Evolutionary conservation across 2,797 vertebrate species (phyloP), one percentile per base, ranked within the genome.

Genomic region (Babyrousa celebensis): DNA sequence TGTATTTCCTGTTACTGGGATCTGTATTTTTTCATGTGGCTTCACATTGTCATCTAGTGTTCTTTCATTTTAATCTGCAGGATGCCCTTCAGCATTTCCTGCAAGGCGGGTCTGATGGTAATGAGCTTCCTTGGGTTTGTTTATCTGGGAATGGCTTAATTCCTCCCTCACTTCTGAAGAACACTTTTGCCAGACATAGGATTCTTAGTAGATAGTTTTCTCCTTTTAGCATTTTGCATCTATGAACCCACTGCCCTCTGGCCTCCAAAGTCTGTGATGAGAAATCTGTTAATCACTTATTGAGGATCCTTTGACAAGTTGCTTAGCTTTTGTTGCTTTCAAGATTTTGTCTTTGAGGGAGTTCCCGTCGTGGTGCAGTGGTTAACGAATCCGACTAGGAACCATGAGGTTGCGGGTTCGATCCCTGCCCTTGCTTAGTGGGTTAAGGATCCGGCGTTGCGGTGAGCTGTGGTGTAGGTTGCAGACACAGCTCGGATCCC

Each of bases 71-170:
- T 65, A 40, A 65, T 48, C 18, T 56, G 9, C 14, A 56, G 60
- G 43, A 85, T 58, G 18, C 40, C n/a, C 23, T 74, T 40, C 52
- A 65, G 68, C 43, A 65, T 54, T 83, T 74, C 70, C n/a, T 63
- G 23, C 18, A 65, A 72, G 89, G 5, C 25, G 54, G 12, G n/a
- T 74, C 60, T 56, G 84, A 56, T 12, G 27, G 60, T 65, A 84
- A 27, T 14, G 62, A 75, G 71, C 6, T 36, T 74, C 70, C 23
- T 74, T 4, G 29, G n/a, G 65, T 74, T 84, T 56, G 71, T 56
- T 72, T 92, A 74, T 92, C 48, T 84, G 58, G 43, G 60, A 75
- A 84, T 67, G n/a, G 54, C 86, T 77, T 54, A 10, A 65, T 56
- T 78, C 67, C 17, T 43, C 43, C 32, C 15, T 65, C 58, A 67